Evolutionary conservation across 1,140 invertebrate genomes (phyloP), one percentile per base, ranked within the genome.

Genomic region (Centruroides sculpturatus): DNA sequence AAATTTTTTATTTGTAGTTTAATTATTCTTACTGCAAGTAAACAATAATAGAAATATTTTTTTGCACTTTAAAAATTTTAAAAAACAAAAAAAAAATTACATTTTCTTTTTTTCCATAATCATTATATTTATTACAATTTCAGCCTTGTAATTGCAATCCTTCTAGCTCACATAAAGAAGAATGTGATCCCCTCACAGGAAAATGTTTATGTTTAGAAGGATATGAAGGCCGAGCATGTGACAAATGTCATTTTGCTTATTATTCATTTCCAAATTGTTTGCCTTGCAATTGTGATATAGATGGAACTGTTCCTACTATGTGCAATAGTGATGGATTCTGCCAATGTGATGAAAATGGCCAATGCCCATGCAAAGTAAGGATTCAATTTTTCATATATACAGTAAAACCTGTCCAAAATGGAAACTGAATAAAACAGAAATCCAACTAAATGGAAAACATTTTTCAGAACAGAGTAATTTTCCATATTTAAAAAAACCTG

Each of bases 201-300:
- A 80, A 85, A 66, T 98, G 93, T 72, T 72, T 76, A 7, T 98
- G 93, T 73, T 78, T 82, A 5, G 76, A 81, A 55, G 92, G 89
- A 12, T 97, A 85, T 75, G 78, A 81, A 13, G 90, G 90, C 0
- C 72, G 79, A 4, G 80, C 81, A 55, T 98, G 95, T 73, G 81
- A 89, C 60, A 76, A 74, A 13, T 99, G 96, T 70, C 65, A 70
- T 47, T 76, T 80, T 50, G 92, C 92, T 0, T 89, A 87, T 73
- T 95, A 85, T 72, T 89, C 90, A 9, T 95, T 90, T 75, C 92
- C 93, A 0, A 79, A 82, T 47, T 99, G 96, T 72, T 77, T 81
- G 47, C 81, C 82, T 8, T 96, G 92, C 71, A 79, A 82, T 55
- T 96, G 92, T 71, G 75, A 86, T 68, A 52, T 70, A 1, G 77